phyloP scores from a whole-genome alignment of 2,797 vertebrate species.

The Pelodytes ibericus region DNA sequence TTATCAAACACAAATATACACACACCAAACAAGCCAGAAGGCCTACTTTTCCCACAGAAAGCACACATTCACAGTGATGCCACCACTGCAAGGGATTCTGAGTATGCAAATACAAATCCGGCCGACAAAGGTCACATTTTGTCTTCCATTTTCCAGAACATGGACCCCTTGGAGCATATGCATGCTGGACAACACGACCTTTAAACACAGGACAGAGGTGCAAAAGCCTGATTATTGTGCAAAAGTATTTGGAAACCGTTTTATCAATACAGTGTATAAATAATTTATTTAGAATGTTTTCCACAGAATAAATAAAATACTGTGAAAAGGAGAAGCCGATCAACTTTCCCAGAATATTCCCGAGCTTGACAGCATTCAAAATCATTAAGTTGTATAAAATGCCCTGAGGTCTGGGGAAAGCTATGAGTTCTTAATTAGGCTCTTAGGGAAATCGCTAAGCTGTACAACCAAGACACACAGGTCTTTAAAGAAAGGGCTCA shows the following conservation, averaged over 20 bases:
- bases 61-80: too few species aligned
- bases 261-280: neutral
- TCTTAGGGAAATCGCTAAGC: constrained; percentile 54
- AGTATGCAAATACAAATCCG: too few species aligned
- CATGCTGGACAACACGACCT: too few species aligned
- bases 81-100: too few species aligned
- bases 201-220: too few species aligned
- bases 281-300: constrained; percentile 25
- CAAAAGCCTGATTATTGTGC: constrained; percentile 38
- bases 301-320: constrained; percentile 42
- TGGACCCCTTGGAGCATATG: too few species aligned
- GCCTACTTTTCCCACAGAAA: too few species aligned
- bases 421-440: constrained; percentile 64
- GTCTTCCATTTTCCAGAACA: too few species aligned
- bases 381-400: constrained; percentile 62
- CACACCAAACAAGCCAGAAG: too few species aligned
- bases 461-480: constrained; percentile 45
- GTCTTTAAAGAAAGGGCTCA: constrained; percentile 57
- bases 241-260: constrained; percentile 19
- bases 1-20: too few species aligned
- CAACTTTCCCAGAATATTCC: constrained; percentile 54
- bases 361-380: constrained; percentile 49
- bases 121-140: too few species aligned
- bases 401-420: constrained; percentile 58
- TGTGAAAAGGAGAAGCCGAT: constrained; percentile 49